These are phyloP conservation scores for Ciconia boyciana DNA, from an alignment of 2,113 vertebrate species.

Conservation along the genomic window DNA sequence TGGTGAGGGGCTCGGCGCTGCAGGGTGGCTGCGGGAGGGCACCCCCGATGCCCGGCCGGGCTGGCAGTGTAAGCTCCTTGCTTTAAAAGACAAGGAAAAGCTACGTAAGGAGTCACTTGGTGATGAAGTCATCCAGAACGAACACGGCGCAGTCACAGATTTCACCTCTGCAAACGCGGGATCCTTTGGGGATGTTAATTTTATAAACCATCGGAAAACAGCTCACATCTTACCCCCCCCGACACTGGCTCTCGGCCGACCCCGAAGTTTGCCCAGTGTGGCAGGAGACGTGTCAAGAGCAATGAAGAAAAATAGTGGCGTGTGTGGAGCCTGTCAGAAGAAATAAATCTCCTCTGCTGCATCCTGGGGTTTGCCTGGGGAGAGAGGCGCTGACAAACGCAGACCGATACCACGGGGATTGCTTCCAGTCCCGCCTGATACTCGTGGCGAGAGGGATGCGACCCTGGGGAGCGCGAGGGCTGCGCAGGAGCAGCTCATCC, in stretches of 20 bases:
- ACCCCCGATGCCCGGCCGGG: neutral
- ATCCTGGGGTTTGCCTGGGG: neutral
- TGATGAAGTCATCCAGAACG: neutral
- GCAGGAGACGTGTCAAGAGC: neutral
- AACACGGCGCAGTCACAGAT: neutral
- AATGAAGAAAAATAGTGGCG: neutral
- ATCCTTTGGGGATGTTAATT: neutral
- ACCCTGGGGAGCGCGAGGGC: neutral
- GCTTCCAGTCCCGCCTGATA: neutral
- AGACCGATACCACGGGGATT: neutral
- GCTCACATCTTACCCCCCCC: neutral
- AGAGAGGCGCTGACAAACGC: neutral
- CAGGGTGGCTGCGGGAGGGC: neutral
- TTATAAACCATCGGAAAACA: neutral
- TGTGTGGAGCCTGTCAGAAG: neutral
- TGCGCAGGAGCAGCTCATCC: neutral
- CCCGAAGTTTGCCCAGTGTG: neutral
- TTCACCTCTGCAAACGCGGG: neutral
- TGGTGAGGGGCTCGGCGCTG: neutral
- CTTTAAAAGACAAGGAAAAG: neutral
- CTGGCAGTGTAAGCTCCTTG: neutral
- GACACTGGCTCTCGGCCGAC: neutral
- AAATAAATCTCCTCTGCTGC: neutral
- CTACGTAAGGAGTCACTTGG: neutral
- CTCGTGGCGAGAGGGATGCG: neutral